Base-by-base conservation (phyloP, 2,113 vertebrate genomes). In the Bubo blakistoni region DNA sequence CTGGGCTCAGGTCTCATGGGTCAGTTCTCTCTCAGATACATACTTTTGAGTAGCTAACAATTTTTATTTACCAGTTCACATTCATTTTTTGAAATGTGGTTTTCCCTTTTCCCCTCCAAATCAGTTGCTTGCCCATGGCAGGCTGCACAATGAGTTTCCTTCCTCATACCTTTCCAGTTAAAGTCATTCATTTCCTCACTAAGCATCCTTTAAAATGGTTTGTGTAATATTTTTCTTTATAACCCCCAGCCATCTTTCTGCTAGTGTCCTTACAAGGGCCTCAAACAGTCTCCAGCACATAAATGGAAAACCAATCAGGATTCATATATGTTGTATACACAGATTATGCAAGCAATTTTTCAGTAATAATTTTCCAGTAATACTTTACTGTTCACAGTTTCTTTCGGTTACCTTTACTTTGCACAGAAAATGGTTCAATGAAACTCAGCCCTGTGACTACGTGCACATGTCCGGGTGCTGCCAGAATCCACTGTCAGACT, bases 401-500 rank as follows among this genome's bases (percentile, higher is more conserved):
- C 57, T 76, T 90, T 90, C 5, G 1, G 62, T 32, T 88, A n/a
- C 34, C 13, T 79, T 76, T 55, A 67, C 24, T 78, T 71, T 34
- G 29, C 42, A 62, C 18, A 32, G 63, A 49, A 88, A 49, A 54
- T 11, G 16, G 26, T 66, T 78, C 52, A 47, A 18, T 51, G n/a
- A 46, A 58, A 24, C 18, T 49, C 57, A 92, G 47, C 27, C 38
- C 10, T 36, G 8, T 1, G 1, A 49, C 30, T 16, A 32, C 1
- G 7, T 16, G 49, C 0, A 0, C 16, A 22, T 0, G 0, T 32
- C 42, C 3, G 3, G 44, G 26, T 47, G 27, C 65, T 84, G 65
- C 57, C 55, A 58, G 59, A 29, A 14, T 63, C 22, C 12, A 16
- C 30, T 29, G 16, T 12, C 71, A 66, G 63, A n/a, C 38, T 62